Percentiles rank a stretch among this genome's conserved stretches.
Evolutionary conservation across 2,888 invertebrate species (phyloP).

Genomic region (Lasioglossum morio): DNA sequence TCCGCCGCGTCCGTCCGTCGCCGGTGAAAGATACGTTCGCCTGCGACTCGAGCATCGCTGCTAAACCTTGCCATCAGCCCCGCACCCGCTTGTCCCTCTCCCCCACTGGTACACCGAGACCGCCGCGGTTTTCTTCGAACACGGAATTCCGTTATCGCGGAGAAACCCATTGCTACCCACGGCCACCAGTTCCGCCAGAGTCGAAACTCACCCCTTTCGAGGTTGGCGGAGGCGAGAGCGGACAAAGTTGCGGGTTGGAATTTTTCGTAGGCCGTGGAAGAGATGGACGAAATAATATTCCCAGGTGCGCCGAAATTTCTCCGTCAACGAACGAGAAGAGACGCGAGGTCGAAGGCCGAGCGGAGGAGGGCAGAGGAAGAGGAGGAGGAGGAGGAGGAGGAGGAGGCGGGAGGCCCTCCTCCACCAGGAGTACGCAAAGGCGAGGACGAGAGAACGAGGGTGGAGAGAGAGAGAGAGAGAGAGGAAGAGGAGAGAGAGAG

Average conservation of each 20-base stretch:
- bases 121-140: slow-evolving; percentile 1
- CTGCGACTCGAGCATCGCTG: slow-evolving; percentile 8
- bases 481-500: background rate
- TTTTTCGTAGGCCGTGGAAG: background rate
- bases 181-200: background rate
- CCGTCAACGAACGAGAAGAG: slow-evolving; percentile 15
- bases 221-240: background rate
- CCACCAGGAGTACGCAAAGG: background rate
- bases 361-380: background rate
- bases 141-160: slow-evolving; percentile 30
- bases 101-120: background rate
- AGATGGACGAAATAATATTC: slow-evolving; percentile 16
- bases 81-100: background rate
- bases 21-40: slow-evolving; percentile 24
- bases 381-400: background rate
- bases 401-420: too few species aligned
- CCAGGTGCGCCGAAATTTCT: slow-evolving; percentile 33
- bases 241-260: background rate
- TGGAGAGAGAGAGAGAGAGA: background rate
- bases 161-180: slow-evolving; percentile 3
- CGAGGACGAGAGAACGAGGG: background rate
- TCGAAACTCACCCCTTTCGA: background rate
- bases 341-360: slow-evolving; percentile 29
- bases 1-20: slow-evolving; percentile 21
- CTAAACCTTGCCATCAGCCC: background rate